Percentiles rank a stretch among this genome's conserved stretches.
These are phyloP conservation scores for Mobula hypostoma DNA, from an alignment of 2,113 vertebrate species.

Conservation along the genomic window DNA sequence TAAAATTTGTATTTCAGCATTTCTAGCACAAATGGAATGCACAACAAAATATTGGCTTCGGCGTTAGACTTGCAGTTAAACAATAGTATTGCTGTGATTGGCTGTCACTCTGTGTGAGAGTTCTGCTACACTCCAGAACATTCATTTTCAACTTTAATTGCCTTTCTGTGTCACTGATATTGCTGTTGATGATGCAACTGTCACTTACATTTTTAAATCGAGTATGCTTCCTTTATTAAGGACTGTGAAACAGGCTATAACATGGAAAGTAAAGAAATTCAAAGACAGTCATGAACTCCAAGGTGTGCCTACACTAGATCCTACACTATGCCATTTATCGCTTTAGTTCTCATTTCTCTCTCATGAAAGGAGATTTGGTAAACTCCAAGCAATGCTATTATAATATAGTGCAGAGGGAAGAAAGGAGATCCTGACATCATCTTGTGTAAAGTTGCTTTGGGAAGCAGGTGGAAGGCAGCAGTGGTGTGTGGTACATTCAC, in stretches of 20 bases:
- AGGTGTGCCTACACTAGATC: not conserved
- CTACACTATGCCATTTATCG: not conserved
- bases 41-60: not conserved
- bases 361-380: not conserved
- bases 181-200: slow-evolving; percentile 18
- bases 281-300: not conserved
- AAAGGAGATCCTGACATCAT: no score
- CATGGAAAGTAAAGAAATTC: not conserved
- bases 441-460: no score
- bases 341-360: not conserved
- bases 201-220: not conserved
- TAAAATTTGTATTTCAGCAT: slow-evolving; percentile 17
- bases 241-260: not conserved
- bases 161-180: slow-evolving; percentile 19
- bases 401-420: no score
- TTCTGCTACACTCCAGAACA: slow-evolving; percentile 16
- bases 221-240: slow-evolving; percentile 28
- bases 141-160: slow-evolving; percentile 35
- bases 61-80: not conserved
- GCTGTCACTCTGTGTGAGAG: slow-evolving; percentile 16
- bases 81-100: slow-evolving; percentile 19
- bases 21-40: not conserved
- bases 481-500: not conserved
- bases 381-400: not conserved
- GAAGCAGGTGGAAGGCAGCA: no score